Conservation (phyloP, 2,888 invertebrate genomes). For the Argynnis bischoffii region DNA sequence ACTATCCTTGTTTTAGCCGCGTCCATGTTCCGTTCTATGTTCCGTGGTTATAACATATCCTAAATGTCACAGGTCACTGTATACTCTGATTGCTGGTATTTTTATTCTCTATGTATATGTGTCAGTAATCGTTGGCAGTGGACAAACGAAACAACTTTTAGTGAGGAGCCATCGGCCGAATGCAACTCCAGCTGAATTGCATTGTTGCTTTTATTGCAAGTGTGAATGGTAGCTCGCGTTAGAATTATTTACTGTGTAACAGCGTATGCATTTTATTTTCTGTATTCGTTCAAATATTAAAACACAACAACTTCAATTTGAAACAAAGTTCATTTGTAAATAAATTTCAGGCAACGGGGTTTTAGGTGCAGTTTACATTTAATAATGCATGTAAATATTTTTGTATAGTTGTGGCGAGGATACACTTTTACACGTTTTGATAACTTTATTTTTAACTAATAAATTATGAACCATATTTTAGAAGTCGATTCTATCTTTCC, state of each 20-base stretch:
- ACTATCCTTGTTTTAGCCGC: neutral
- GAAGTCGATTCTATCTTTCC: too few relatives aligned
- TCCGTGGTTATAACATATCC: constrained; percentile 19
- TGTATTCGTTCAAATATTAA: constrained; percentile 45
- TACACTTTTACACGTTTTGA: neutral
- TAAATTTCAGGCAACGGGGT: neutral
- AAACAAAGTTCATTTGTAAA: constrained; percentile 9
- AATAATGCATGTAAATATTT: neutral
- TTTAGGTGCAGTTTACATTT: neutral
- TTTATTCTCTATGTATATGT: constrained; percentile 29
- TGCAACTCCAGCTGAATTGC: constrained; percentile 76
- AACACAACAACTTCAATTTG: constrained; percentile 12
- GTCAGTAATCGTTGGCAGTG: constrained; percentile 53
- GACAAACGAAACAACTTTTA: constrained; percentile 56
- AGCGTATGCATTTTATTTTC: constrained; percentile 73
- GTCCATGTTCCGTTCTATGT: neutral
- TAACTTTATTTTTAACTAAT: too few relatives aligned
- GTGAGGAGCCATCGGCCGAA: constrained; percentile 67
- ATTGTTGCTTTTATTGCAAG: constrained; percentile 79
- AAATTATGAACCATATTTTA: too few relatives aligned
- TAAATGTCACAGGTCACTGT: constrained; percentile 26
- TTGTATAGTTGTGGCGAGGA: neutral
- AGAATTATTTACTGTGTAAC: constrained; percentile 80
- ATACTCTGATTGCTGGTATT: constrained; percentile 26
- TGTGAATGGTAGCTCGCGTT: constrained; percentile 70